Evolutionary conservation across 2,888 invertebrate species (phyloP).

Genomic region (Rotaria sp.): DNA sequence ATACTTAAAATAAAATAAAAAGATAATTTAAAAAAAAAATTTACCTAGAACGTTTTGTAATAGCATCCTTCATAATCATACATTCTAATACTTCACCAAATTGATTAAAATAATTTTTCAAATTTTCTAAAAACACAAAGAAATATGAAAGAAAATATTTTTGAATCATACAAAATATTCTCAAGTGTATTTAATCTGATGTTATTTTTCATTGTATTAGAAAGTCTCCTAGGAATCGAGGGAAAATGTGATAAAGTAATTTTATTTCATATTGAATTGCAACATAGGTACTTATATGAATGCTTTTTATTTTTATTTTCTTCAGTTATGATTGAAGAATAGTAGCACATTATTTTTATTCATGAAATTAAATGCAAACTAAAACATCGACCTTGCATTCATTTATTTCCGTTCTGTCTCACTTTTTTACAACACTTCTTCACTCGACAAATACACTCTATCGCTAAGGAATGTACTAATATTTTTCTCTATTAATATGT

Average conservation of each 20-base stretch:
- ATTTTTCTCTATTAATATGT: too few relatives aligned
- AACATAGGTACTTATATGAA: background rate
- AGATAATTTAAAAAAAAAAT: too few relatives aligned
- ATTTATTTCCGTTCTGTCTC: background rate
- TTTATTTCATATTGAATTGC: background rate
- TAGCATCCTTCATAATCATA: conserved; percentile 42
- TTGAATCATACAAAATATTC: background rate
- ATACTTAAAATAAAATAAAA: background rate
- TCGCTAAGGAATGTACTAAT: background rate
- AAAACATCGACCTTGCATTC: too few relatives aligned
- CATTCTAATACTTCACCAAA: conserved; percentile 40
- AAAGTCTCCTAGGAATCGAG: background rate
- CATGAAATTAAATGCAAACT: background rate
- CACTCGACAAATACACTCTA: background rate
- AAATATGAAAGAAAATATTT: background rate
- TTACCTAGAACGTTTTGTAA: conserved; percentile 41
- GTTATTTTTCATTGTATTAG: background rate
- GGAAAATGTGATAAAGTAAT: background rate
- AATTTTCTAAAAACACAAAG: conserved; percentile 20
- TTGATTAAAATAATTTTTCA: conserved; percentile 39
- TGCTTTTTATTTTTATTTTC: background rate
- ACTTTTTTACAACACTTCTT: background rate
- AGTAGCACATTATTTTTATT: background rate
- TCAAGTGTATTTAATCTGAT: background rate
- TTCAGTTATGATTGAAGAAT: background rate